Base-by-base conservation (phyloP, 2,888 invertebrate genomes). In the Thelaira solivaga region DNA sequence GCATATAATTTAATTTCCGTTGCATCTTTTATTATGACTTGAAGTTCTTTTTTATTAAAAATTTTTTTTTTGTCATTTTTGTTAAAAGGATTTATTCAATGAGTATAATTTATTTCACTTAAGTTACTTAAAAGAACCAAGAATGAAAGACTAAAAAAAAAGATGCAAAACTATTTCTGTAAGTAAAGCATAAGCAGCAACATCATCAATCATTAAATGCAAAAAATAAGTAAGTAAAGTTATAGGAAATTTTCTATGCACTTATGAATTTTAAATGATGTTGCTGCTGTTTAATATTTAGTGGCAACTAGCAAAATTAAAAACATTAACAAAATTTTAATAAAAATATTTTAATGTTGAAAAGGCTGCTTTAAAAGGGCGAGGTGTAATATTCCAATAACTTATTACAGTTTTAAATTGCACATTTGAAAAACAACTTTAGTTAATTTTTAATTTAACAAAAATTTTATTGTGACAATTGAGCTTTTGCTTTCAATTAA, bases 211-310 rank as follows among this genome's bases (percentile, higher is more conserved):
- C 76, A 76, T 72, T 34, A 34, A 31, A 31, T 55, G 36, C 24
- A 45, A 49, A 51, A 26, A 20, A 34, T 22, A 34, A 45, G 45
- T 45, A 41, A 24, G 43, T 26, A n/a, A 11, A 43, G 31, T 2
- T 8, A 22, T 34, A 34, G 5, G 20, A 20, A n/a, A n/a, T n/a
- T 45, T 20, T 34, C 13, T 43, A 39, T 16, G 45, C 51, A 61
- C 55, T 76, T 76, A 76, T 76, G 76, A 76, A 72, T 76, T 72
- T 71, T 41, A 61, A 76, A 76, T 72, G 53, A 76, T 55, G 36
- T 47, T 72, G 20, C 11, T 51, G 49, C 24, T 55, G n/a, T 36
- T 36, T 36, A 36, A 13, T 5, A 36, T 13, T 36, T n/a, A n/a
- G n/a, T n/a, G n/a, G n/a, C n/a, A n/a, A 64, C 8, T 7, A 41